Evolutionary conservation across 1,140 invertebrate species (phyloP), one percentile per base, ranked within the genome.

Genomic region (Homarus americanus): DNA sequence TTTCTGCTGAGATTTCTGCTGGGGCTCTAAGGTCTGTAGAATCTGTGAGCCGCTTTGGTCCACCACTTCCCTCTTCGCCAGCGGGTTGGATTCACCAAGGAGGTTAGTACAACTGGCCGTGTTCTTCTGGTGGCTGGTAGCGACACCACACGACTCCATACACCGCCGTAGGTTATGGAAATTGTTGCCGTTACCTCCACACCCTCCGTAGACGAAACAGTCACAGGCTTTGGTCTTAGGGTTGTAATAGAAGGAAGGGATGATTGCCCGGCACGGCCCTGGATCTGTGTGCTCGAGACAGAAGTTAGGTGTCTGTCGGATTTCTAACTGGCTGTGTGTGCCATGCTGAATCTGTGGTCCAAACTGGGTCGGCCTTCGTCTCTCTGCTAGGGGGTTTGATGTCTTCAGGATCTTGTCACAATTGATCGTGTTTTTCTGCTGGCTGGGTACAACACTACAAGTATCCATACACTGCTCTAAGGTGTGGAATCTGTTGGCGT

Each of bases 231-330:
- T 91, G 93, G 94, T 92, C 92, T 91, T 79, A 44, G 93, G 92
- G 92, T 95, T 94, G 93, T 93, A 96, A 93, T 94, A 94, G 87
- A 90, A 93, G 10, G 91, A 38, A 3, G 91, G 93, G 41, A 95
- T 91, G 40, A 72, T 88, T 24, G 93, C 91, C 86, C 94, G 41
- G 93, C 95, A 95, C n/a, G 93, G 94, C 9, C 96, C 96, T 66
- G 95, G 94, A 84, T 97, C 96, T 93, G 95, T 95, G 73, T 95
- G 95, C 93, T 97, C 96, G 93, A 97, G 97, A 93, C 98, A 98
- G 2, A 97, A 96, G 78, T 97, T 97, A 92, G 96, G 95, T 96
- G 76, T 24, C 44, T 15, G 5, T 49, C n/a, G n/a, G n/a, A n/a
- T n/a, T n/a, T n/a, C n/a, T n/a, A n/a, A n/a, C n/a, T n/a, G n/a